Conservation (phyloP, 1,140 invertebrate genomes). For the Agraylea sexmaculata region DNA sequence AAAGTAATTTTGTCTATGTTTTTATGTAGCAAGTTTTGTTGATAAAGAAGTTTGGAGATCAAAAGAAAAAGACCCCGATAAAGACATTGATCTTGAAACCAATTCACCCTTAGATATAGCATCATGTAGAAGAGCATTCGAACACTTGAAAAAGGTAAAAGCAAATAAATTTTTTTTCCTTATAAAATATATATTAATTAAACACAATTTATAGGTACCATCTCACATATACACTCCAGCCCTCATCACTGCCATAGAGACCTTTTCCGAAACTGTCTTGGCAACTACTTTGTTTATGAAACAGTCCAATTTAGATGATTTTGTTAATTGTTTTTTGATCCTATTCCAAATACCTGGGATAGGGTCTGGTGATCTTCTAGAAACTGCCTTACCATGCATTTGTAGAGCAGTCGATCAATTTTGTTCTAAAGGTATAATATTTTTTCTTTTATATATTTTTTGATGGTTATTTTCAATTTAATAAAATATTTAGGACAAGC, state of each 20-base stretch:
- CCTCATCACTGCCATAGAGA: slow-evolving; percentile 67
- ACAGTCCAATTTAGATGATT: slow-evolving; percentile 38
- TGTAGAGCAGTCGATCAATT: slow-evolving; percentile 67
- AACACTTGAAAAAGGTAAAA: slow-evolving; percentile 36
- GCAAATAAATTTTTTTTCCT: slow-evolving; percentile 11
- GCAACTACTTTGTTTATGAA: slow-evolving; percentile 48
- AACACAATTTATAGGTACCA: slow-evolving; percentile 31
- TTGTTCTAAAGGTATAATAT: slow-evolving; percentile 41
- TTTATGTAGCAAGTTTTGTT: slow-evolving; percentile 11
- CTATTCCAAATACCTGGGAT: slow-evolving; percentile 80
- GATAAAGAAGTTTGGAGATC: slow-evolving; percentile 27
- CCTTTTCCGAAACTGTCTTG: slow-evolving; percentile 58
- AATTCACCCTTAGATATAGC: slow-evolving; percentile 33
- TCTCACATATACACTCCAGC: slow-evolving; percentile 45
- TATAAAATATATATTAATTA: too few species aligned
- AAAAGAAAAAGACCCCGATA: slow-evolving; percentile 67
- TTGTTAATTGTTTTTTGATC: slow-evolving; percentile 71
- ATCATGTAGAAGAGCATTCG: slow-evolving; percentile 35
- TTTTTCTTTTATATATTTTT: not conserved
- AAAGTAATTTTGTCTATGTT: slow-evolving; percentile 3
- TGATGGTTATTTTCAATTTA: not conserved
- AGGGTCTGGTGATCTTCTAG: slow-evolving; percentile 64
- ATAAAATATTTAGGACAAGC: slow-evolving; percentile 52
- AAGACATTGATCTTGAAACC: slow-evolving; percentile 60
- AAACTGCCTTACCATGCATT: slow-evolving; percentile 66